These are phyloP conservation scores for Lottia gigantea DNA, from an alignment of 2,888 invertebrate genomes.

Conservation along the genomic window DNA sequence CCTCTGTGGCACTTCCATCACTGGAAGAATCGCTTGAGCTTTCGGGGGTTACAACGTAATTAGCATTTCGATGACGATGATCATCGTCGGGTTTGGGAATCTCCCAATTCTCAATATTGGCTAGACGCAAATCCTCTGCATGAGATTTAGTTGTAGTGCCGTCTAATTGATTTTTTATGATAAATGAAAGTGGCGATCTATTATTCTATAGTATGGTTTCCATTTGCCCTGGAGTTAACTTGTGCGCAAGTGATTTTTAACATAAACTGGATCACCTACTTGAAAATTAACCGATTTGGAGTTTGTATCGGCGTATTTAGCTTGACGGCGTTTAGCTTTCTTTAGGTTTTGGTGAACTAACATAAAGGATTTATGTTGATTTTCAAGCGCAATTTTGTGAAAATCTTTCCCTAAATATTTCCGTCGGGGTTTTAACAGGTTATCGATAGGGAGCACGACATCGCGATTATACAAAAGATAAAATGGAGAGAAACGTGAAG, in stretches of 20 bases:
- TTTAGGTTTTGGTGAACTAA: neutral
- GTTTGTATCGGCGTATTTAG: neutral
- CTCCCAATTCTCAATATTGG: neutral
- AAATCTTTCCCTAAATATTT: conserved; percentile 8
- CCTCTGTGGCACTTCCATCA: neutral
- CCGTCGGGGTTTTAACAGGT: conserved; percentile 4
- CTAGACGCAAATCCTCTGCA: neutral
- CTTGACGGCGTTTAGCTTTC: neutral
- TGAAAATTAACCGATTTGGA: neutral
- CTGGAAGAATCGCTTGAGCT: neutral
- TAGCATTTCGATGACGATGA: too few species aligned
- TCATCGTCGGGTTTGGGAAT: neutral
- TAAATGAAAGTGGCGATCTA: neutral
- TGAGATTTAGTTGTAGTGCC: neutral
- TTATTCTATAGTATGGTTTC: neutral
- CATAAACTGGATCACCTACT: neutral
- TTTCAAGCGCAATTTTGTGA: neutral
- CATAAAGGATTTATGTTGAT: neutral
- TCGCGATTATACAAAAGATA: conserved; percentile 11
- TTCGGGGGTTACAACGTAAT: neutral
- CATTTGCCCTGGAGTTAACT: conserved; percentile 8
- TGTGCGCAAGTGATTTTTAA: neutral
- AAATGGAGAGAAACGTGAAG: neutral
- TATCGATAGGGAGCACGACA: conserved; percentile 8
- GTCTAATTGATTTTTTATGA: neutral